Percentiles rank a stretch among this genome's conserved stretches.
phyloP scores from a whole-genome alignment of 2,113 vertebrate species.

The Pelodiscus sinensis region DNA sequence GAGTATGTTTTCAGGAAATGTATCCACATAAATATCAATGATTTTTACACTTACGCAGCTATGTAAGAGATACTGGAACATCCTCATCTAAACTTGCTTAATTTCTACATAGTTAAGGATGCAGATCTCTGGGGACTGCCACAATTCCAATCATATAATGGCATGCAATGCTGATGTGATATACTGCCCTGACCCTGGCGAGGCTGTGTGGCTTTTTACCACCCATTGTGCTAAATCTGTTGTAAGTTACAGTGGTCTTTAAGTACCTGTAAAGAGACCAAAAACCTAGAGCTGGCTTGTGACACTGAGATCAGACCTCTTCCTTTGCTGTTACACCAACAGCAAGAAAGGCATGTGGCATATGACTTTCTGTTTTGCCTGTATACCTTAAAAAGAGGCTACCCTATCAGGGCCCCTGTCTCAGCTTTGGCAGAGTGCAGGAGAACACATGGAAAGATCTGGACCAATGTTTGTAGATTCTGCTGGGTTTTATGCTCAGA shows the following conservation, averaged over 20 bases:
- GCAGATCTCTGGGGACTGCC: not conserved
- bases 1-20: conserved; percentile 1
- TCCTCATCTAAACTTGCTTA: not conserved
- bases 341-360: not conserved
- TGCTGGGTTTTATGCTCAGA: not conserved
- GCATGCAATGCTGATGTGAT: not conserved
- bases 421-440: not conserved
- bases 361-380: not conserved
- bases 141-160: not conserved
- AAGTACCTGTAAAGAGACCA: not conserved
- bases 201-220: not conserved
- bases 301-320: not conserved
- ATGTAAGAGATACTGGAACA: not conserved
- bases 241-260: not conserved
- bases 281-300: not conserved
- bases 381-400: not conserved
- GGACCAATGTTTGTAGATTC: not conserved
- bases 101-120: not conserved
- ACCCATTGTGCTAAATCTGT: not conserved
- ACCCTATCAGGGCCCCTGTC: not conserved
- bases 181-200: not conserved
- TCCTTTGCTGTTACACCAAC: not conserved
- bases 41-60: not conserved
- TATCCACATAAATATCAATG: not conserved
- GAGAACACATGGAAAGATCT: not conserved